Percentiles rank a stretch among this genome's conserved stretches.
phyloP scores from a whole-genome alignment of 1,140 invertebrate species.

The Aricia agestis region DNA sequence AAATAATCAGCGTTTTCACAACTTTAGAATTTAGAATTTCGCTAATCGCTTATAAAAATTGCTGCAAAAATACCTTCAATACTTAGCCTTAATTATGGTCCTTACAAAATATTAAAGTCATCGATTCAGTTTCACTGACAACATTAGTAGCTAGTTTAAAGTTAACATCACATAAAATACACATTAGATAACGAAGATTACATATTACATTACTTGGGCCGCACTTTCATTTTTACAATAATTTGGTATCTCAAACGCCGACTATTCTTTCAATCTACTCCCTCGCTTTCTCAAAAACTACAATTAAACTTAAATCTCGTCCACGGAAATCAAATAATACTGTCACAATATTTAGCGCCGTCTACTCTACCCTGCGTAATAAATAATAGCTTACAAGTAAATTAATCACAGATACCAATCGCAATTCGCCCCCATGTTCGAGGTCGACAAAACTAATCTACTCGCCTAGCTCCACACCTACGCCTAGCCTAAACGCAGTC shows the following conservation, averaged over 20 bases:
- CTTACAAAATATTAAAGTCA: constrained; percentile 16
- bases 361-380: constrained; percentile 25
- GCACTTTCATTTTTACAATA: neutral
- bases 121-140: constrained; percentile 54
- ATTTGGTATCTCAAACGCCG: neutral
- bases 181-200: constrained; percentile 47
- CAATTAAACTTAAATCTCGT: neutral
- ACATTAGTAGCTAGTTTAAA: constrained; percentile 53
- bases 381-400: constrained; percentile 60
- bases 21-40: constrained; percentile 9
- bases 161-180: constrained; percentile 56
- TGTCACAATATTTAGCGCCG: neutral
- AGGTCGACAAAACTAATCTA: constrained; percentile 23
- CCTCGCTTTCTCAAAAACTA: neutral
- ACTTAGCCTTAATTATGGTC: constrained; percentile 8
- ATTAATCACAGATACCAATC: constrained; percentile 70
- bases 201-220: constrained; percentile 17
- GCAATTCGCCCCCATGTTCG: constrained; percentile 47
- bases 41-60: constrained; percentile 4
- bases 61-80: neutral
- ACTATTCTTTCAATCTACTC: neutral
- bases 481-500: constrained; percentile 69
- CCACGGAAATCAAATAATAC: constrained; percentile 8
- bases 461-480: constrained; percentile 19
- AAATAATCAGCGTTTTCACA: neutral